Base-by-base conservation (phyloP, 2,888 invertebrate species). In the Heliconius cydno region DNA sequence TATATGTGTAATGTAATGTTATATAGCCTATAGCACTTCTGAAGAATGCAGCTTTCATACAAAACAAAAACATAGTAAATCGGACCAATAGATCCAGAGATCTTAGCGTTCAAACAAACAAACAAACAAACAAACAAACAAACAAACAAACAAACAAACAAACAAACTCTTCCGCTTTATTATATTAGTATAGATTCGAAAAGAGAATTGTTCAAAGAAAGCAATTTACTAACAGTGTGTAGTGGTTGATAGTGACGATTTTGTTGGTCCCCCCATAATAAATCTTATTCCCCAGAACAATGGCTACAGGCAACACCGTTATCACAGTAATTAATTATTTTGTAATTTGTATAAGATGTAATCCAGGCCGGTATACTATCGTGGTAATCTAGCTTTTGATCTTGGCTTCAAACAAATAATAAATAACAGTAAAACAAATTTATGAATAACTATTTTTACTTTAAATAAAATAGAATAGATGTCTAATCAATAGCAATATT, bases 271-370 rank as follows among this genome's bases (percentile, higher is more conserved):
- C 70, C 70, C 60, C 9, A 41, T 30, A 71, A 30, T 65, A 65
- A 77, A 71, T 76, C 15, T 38, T 34, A 57, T 76, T 63, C 46
- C 7, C n/a, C 71, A 30, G 9, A 46, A 77, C 63, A 71, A 65
- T 77, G 12, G 63, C 63, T 41, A 19, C 15, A 38, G 15, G n/a
- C 63, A 70, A 71, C 46, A n/a, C 68, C 28, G 65, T 30, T 63
- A 30, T 65, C 77, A 46, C 19, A 46, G 46, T 77, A 72, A 77
- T 72, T 52, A 77, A 71, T 72, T 66, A 68, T 65, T 46, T 38
- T 28, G 13, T 76, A 28, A 75, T 34, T 68, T 15, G 41, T 76
- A 46, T 22, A 66, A 72, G 57, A 41, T 41, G 15, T 68, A 68
- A 38, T 67, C n/a, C 12, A 38, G 1, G 3, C 34, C 9, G 34